phyloP scores from a whole-genome alignment of 2,888 invertebrate species.

The Caenorhabditis sp. region DNA sequence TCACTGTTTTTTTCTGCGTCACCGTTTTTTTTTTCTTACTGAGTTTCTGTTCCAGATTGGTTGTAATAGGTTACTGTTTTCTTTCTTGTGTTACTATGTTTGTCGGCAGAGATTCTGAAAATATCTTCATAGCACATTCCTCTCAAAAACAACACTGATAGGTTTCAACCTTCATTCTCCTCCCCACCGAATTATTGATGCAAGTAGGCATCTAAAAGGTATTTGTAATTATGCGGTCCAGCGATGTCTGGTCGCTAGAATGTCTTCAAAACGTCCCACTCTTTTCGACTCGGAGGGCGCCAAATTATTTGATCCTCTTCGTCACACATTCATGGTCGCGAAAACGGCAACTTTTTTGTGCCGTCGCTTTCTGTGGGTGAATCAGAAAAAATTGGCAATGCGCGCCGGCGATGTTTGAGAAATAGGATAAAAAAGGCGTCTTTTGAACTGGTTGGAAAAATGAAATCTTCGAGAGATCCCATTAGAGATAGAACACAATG shows the following conservation, averaged over 20 bases:
- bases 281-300: slow-evolving; percentile 30
- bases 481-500: slow-evolving; percentile 63
- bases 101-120: no score
- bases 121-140: no score
- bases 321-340: slow-evolving; percentile 55
- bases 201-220: slow-evolving; percentile 21
- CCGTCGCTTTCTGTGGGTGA: slow-evolving; percentile 29
- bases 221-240: slow-evolving; percentile 48
- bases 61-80: no score
- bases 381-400: slow-evolving; percentile 53
- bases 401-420: slow-evolving; percentile 49
- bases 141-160: no score
- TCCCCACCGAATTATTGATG: slow-evolving; percentile 16
- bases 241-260: slow-evolving; percentile 56
- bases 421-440: slow-evolving; percentile 58
- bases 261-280: slow-evolving; percentile 61
- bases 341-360: slow-evolving; percentile 57
- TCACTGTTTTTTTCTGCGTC: no score
- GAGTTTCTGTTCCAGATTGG: no score
- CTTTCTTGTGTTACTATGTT: no score
- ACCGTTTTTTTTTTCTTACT: no score
- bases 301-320: slow-evolving; percentile 61
- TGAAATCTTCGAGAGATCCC: slow-evolving; percentile 63
- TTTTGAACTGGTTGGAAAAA: slow-evolving; percentile 61
- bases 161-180: slow-evolving; percentile 8